Base-by-base conservation (phyloP, 1,140 invertebrate genomes). In the Drosophila pruinosa region DNA sequence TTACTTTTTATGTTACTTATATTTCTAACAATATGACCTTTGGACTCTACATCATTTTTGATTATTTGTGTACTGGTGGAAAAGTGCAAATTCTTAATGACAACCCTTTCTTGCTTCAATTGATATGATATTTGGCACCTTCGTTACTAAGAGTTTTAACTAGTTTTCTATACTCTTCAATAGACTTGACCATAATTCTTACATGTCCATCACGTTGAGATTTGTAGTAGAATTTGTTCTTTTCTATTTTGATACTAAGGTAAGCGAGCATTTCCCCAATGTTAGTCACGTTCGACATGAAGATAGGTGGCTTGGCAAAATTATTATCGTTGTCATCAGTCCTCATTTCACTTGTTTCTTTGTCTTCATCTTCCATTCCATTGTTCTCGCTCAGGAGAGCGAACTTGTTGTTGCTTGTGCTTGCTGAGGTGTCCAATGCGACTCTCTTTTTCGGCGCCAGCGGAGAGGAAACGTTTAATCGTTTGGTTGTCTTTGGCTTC, bases 11-110 rank as follows among this genome's bases (percentile, higher is more conserved):
- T 58, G 56, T 79, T 76, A n/a, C n/a, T 53, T 28, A 83, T 67
- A 41, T 57, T 71, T 14, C 69, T 56, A 8, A 82, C 72, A 31
- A 19, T 3, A 19, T 69, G 53, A 45, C 69, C 64, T 54, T 57
- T 38, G 14, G 43, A 47, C 48, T 74, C 50, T 2, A 78, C 34
- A 4, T 48, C 62, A 10, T n/a, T 3, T 61, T 70, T 68, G 14
- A 72, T 75, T 72, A 58, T 47, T 8, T 77, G 38, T n/a, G 38
- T 59, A 24, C 63, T 7, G 10, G 70, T 80, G 28, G 73, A 67
- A 28, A 71, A 64, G 43, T 79, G 71, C 26, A 79, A 52, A 50
- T 81, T 72, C 59, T 78, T 75, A 19, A 80, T 50, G 15, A 78
- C 69, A 2, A n/a, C n/a, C n/a, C n/a, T n/a, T n/a, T n/a, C 34